Conservation (phyloP, 2,888 invertebrate genomes). For the Callosobruchus maculatus region DNA sequence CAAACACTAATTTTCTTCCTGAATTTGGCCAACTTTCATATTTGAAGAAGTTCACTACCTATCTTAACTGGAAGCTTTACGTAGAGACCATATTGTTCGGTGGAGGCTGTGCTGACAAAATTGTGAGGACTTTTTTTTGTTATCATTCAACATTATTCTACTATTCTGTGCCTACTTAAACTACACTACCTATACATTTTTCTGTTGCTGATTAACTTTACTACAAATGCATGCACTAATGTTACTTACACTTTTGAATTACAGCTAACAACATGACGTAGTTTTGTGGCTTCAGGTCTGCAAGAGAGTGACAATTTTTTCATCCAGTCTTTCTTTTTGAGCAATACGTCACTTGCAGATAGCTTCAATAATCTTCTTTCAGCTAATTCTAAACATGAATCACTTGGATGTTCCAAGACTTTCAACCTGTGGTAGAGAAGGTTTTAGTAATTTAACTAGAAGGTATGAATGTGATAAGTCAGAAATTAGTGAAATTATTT, state of each 20-base stretch:
- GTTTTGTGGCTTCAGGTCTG: slow-evolving; percentile 39
- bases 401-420: slow-evolving; percentile 80
- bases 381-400: slow-evolving; percentile 84
- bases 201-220: too few relatives aligned
- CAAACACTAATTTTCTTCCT: too few relatives aligned
- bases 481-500: too few relatives aligned
- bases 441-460: background rate
- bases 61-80: too few relatives aligned
- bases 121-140: too few relatives aligned
- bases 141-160: too few relatives aligned
- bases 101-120: too few relatives aligned
- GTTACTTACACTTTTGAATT: slow-evolving; percentile 30
- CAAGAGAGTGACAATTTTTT: slow-evolving; percentile 52
- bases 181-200: too few relatives aligned
- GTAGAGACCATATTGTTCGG: too few relatives aligned
- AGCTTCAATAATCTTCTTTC: slow-evolving; percentile 83
- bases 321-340: slow-evolving; percentile 77
- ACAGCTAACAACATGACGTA: slow-evolving; percentile 35
- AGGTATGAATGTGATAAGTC: background rate
- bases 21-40: too few relatives aligned
- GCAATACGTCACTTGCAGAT: slow-evolving; percentile 68
- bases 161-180: too few relatives aligned
- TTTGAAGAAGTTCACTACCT: too few relatives aligned
- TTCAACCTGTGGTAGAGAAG: slow-evolving; percentile 57
- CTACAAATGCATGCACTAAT: background rate